Conservation (phyloP, 2,888 invertebrate genomes). For the Brenthis hecate region DNA sequence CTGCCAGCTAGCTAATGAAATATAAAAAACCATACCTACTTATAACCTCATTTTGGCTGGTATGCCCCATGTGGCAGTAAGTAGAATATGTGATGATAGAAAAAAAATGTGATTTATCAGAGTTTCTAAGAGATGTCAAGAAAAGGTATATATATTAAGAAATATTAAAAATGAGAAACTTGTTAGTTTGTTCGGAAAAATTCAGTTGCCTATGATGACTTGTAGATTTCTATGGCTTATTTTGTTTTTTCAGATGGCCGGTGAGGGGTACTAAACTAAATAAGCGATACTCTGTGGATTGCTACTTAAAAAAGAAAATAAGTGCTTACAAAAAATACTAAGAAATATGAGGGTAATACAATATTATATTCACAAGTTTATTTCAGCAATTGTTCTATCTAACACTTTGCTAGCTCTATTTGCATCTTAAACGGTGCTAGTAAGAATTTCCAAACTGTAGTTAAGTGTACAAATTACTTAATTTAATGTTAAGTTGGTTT, state of each 20-base stretch:
- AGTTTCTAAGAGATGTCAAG: too few relatives aligned
- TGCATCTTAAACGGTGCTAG: conserved; percentile 63
- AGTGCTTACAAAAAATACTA: too few relatives aligned
- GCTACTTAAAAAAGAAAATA: too few relatives aligned
- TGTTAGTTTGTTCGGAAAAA: too few relatives aligned
- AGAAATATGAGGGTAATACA: background rate
- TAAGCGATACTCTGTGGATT: too few relatives aligned
- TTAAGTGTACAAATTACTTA: conserved; percentile 82
- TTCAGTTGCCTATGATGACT: too few relatives aligned
- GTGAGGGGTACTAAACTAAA: too few relatives aligned
- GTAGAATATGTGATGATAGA: background rate
- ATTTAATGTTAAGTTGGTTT: conserved; percentile 77
- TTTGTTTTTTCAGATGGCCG: too few relatives aligned
- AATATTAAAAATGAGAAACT: too few relatives aligned
- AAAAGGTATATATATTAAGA: too few relatives aligned
- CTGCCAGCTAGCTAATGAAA: background rate
- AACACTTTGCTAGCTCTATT: conserved; percentile 49
- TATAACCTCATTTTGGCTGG: background rate
- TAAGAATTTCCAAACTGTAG: conserved; percentile 80
- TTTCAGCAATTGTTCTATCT: conserved; percentile 43
- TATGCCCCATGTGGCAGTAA: too few relatives aligned
- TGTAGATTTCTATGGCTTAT: too few relatives aligned
- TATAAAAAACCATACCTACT: background rate
- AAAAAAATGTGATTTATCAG: background rate
- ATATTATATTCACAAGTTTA: background rate